Evolutionary conservation across 2,113 vertebrate genomes (phyloP).

Genomic region (Apodemus speciosus): DNA sequence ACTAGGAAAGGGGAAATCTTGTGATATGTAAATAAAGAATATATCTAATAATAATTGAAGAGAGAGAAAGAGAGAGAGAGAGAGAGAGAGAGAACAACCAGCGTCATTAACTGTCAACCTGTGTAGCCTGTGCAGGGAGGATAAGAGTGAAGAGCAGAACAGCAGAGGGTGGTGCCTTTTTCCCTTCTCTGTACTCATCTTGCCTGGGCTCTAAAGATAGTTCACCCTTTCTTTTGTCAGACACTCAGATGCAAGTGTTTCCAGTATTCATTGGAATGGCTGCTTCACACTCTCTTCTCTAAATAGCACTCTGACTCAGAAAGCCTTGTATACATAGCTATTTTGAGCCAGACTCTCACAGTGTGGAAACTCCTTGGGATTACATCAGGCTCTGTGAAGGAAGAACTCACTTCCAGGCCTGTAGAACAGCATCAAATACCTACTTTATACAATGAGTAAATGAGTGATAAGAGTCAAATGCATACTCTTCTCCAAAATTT

Average conservation of each 20-base stretch:
- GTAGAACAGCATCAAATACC: background rate
- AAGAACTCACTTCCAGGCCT: slow-evolving; percentile 55
- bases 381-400: slow-evolving; percentile 35
- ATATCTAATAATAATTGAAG: no score
- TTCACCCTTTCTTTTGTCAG: slow-evolving; percentile 56
- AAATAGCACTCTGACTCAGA: slow-evolving; percentile 77
- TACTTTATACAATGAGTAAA: background rate
- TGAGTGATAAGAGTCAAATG: background rate
- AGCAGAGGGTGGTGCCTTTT: background rate
- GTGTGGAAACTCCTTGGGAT: slow-evolving; percentile 61
- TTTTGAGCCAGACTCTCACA: slow-evolving; percentile 66
- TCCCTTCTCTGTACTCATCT: background rate
- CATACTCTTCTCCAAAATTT: background rate
- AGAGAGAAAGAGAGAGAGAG: no score
- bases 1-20: no score
- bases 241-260: slow-evolving; percentile 49
- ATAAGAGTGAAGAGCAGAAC: background rate
- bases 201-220: slow-evolving; percentile 43
- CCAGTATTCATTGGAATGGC: slow-evolving; percentile 68
- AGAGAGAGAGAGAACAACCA: background rate
- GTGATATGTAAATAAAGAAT: no score
- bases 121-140: background rate
- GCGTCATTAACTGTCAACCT: background rate
- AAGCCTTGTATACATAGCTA: slow-evolving; percentile 67
- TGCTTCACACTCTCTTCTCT: slow-evolving; percentile 68